Evolutionary conservation across 1,140 invertebrate genomes (phyloP), one percentile per base, ranked within the genome.

Genomic region (Apocrypta bakeri): DNA sequence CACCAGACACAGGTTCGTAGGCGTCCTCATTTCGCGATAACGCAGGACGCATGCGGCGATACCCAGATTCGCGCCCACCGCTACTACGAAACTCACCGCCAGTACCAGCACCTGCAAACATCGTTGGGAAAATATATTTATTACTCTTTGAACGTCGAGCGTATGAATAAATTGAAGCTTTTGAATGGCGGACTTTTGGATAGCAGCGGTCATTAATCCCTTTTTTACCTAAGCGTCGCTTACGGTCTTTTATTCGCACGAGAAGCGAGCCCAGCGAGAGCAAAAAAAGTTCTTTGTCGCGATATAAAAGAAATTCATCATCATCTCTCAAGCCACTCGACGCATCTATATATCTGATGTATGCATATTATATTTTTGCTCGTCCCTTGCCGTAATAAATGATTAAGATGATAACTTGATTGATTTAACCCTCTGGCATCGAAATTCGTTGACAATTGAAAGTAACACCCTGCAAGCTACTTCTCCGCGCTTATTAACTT

Each of bases 1-100:
- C 61, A 96, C 92, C 25, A 96, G 93, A 88, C 96, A 96, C 84
- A 95, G 94, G 88, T 96, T 96, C 71, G 95, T 96, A 68, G 96
- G 95, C 9, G 95, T 96, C 82, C 95, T 91, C 94, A 96, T 95
- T 84, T 95, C 93, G 83, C 93, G 93, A 88, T 95, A 93, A 25
- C 92, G 86, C n/a, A 93, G 84, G 17, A 93, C 89, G 66, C 91
- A 92, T 21, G 84, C 88, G 2, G 89, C 90, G 71, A 93, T 91
- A 61, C 89, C 88, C 37, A 91, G 79, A 85, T 93, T 93, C 76
- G 91, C 89, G 25, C 85, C 85, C 9, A 93, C 85, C 12, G 92
- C 92, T 31, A 89, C 80, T 14, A 92, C 85, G 82, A 93, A 92
- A 71, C 90, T 92, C 12, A 90, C 83, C 1, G 87, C 84, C 17